Evolutionary conservation across 2,113 vertebrate species (phyloP), one percentile per base, ranked within the genome.

Genomic region (Platichthys stellatus): DNA sequence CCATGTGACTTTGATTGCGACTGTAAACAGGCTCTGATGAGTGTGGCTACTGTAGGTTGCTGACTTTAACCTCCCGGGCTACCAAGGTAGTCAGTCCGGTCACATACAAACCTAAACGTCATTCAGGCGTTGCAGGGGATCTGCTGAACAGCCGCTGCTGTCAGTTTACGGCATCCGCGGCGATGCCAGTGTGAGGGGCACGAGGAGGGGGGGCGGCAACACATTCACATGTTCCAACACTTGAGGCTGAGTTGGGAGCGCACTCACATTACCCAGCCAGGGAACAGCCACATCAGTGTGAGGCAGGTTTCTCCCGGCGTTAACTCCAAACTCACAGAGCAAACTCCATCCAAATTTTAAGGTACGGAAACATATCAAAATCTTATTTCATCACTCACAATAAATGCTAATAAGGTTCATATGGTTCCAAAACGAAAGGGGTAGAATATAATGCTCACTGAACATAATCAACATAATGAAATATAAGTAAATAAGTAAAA

Each of bases 61-160:
- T 3, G 20, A n/a, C 49, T 43, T 43, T 43, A 11, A 43, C 64
- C 26, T 65, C 3, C 0, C 2, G 7, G 56, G 45, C 59, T 43
- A 28, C 23, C 7, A 31, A 31, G 28, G 15, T 57, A 26, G 61
- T 56, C 67, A 76, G 24, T 49, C 63, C 7, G 51, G 49, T 58
- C 21, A 28, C 47, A 71, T 45, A 0, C 26, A 57, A 63, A 35
- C 35, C 49, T 14, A 15, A 5, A 40, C 21, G 40, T 59, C 60
- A 74, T 53, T 56, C 54, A 17, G 60, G 14, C 23, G 2, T 49
- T 20, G 56, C 62, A 26, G 1, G 17, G 57, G 54, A 69, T 64
- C 31, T 65, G 40, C 62, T 47, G 71, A 61, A 58, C 69, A 87
- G 65, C 45, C 69, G 60, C 20, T 20, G 60, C 71, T 77, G 88